Percentiles rank a stretch among this genome's conserved stretches.
These are phyloP conservation scores for Diplosoma virens DNA, from an alignment of 23 tunicate species.

Conservation along the genomic window DNA sequence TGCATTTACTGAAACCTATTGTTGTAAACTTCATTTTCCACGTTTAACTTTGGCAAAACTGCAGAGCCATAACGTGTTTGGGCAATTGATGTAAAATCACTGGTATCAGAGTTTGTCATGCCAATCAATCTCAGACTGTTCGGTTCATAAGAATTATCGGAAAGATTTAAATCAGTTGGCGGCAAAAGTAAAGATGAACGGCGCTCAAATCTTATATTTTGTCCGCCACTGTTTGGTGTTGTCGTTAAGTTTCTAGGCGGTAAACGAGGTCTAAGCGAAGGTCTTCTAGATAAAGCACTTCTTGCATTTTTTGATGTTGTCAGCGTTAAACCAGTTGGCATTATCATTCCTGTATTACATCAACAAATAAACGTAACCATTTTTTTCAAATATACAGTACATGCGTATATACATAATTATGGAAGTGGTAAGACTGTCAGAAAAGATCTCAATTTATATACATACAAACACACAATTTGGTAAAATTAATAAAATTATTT, in stretches of 20 bases:
- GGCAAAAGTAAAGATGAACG: constrained; percentile 28
- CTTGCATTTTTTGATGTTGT: constrained; percentile 65
- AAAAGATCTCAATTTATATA: too few species aligned
- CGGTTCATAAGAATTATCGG: too few species aligned
- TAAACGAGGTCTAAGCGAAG: constrained; percentile 61
- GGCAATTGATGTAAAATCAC: too few species aligned
- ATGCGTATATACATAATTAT: too few species aligned
- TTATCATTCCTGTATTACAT: constrained; percentile 59
- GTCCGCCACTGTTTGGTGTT: background rate
- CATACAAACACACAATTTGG: too few species aligned
- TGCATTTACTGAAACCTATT: too few species aligned
- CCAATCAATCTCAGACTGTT: too few species aligned
- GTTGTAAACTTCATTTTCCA: constrained; percentile 10
- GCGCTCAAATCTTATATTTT: too few species aligned
- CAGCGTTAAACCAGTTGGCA: constrained; percentile 47
- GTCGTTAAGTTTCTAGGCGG: constrained; percentile 49
- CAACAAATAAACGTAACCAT: background rate
- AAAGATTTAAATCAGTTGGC: background rate
- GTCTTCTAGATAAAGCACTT: constrained; percentile 64
- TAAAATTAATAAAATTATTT: too few species aligned
- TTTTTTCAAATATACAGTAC: too few species aligned
- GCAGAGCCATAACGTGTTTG: background rate
- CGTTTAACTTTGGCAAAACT: background rate
- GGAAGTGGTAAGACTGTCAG: too few species aligned
- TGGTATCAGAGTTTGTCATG: too few species aligned